Evolutionary conservation across 2,888 invertebrate genomes (phyloP), one percentile per base, ranked within the genome.

Genomic region (Micropterix aruncella): DNA sequence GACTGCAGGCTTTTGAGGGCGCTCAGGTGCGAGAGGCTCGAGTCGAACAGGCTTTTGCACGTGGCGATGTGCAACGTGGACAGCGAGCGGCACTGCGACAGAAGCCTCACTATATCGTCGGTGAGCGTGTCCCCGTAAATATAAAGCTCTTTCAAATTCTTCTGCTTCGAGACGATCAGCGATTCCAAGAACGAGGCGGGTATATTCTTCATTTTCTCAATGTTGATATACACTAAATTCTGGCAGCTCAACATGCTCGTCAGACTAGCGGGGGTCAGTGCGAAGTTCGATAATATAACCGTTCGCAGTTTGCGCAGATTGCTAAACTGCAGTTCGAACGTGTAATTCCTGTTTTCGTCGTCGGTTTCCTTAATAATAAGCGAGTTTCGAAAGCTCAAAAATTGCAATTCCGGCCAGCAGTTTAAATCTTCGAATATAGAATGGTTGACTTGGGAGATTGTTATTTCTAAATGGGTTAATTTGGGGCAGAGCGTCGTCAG

Each of bases 171-270:
- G 51, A 57, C 58, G 37, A 71, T 54, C 47, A 71, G 60, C 49
- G 67, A 65, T 57, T 69, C 69, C 44, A 71, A 55, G 51, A 71
- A 71, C 49, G 68, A 66, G 44, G 65, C 62, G 4, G 71, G 71
- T 49, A 71, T 71, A 54, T 71, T 71, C 51, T 70, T 71, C 71
- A 71, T 71, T 54, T 71, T 71, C 47, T 71, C 71, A 65, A 71
- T 71, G 50, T 65, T 71, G 54, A 71, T 67, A 58, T 69, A 67
- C 52, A 65, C 63, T 57, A 71, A 62, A 55, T 66, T 59, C 17
- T 58, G 59, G 56, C 71, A 71, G 47, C 65, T 64, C 44, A 70
- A 56, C 71, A 71, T 71, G 47, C 63, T 66, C 48, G 68, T 67
- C 19, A 71, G 56, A 56, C 71, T 71, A 48, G 58, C 59, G 16